Evolutionary conservation across 2,888 invertebrate genomes (phyloP).

Genomic region (Drosophila prostipennis): DNA sequence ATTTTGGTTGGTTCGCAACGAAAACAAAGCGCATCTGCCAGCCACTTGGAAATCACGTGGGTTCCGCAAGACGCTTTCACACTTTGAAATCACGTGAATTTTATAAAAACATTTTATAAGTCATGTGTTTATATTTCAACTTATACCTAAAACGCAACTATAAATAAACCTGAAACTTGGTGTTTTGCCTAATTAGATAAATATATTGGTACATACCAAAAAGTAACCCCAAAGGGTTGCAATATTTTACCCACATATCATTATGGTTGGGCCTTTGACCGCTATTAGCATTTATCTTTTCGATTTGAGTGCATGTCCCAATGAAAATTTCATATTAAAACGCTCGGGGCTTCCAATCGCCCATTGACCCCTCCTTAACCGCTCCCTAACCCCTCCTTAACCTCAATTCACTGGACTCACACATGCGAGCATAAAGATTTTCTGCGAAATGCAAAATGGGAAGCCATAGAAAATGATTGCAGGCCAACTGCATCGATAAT

Average conservation of each 20-base stretch:
- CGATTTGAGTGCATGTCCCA: not conserved
- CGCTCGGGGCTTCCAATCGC: not conserved
- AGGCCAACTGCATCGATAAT: slow-evolving; percentile 45
- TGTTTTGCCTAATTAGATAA: not conserved
- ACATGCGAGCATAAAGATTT: slow-evolving; percentile 25
- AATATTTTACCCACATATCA: not conserved
- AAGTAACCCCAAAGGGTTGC: not conserved
- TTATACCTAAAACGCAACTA: not conserved
- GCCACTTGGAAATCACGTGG: slow-evolving; percentile 2
- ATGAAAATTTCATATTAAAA: not conserved
- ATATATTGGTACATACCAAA: not conserved
- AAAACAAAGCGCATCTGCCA: no score
- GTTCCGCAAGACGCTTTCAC: not conserved
- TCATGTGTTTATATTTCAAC: no score
- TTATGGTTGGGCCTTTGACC: not conserved
- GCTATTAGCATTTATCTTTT: not conserved
- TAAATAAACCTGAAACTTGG: not conserved
- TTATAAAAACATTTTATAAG: no score
- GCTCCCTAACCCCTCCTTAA: not conserved
- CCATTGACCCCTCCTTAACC: not conserved
- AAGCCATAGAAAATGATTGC: slow-evolving; percentile 47
- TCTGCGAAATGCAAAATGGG: slow-evolving; percentile 40
- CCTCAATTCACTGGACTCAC: not conserved
- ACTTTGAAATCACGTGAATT: not conserved
- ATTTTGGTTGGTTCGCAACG: no score